Evolutionary conservation across 1,140 invertebrate genomes (phyloP).

Genomic region (Ectropis grisescens): DNA sequence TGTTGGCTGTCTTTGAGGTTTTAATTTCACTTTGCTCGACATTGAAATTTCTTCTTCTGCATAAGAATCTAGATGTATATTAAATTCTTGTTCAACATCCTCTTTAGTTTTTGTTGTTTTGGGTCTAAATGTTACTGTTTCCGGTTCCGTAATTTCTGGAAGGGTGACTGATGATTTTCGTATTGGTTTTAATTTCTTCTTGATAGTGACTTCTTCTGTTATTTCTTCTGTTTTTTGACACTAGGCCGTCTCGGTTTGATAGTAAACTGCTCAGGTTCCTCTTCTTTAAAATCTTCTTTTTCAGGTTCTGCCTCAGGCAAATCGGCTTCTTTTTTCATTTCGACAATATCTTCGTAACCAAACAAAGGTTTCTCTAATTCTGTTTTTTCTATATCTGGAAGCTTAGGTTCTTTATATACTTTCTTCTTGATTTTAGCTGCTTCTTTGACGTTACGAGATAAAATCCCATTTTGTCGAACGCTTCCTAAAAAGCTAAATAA

Average conservation of each 20-base stretch:
- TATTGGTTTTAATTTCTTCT: conserved; percentile 75
- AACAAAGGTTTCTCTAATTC: conserved; percentile 61
- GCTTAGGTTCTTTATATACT: conserved; percentile 36
- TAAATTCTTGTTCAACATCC: conserved; percentile 89
- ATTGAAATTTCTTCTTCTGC: conserved; percentile 89
- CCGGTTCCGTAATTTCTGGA: conserved; percentile 78
- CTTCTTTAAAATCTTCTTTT: conserved; percentile 18
- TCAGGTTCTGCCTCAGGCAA: conserved; percentile 12
- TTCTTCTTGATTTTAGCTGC: conserved; percentile 75
- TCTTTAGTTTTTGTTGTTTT: conserved; percentile 81
- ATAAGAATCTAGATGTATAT: conserved; percentile 85
- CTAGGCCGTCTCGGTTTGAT: conserved; percentile 66
- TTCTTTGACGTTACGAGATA: conserved; percentile 78
- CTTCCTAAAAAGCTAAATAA: conserved; percentile 67
- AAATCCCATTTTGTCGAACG: conserved; percentile 73
- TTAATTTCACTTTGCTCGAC: conserved; percentile 85
- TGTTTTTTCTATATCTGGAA: conserved; percentile 61
- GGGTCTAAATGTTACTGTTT: conserved; percentile 82
- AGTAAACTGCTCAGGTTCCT: conserved; percentile 70
- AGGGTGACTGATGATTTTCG: conserved; percentile 74
- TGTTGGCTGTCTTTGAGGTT: conserved; percentile 76
- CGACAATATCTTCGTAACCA: conserved; percentile 48
- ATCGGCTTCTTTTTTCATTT: conserved; percentile 28
- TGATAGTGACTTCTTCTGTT: conserved; percentile 79
- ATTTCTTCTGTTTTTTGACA: conserved; percentile 75